A percentile compares a stretch with the other conserved stretches of the same genome.
Conservation (phyloP, 2,888 invertebrate genomes). For the Drosophila demipolita region DNA sequence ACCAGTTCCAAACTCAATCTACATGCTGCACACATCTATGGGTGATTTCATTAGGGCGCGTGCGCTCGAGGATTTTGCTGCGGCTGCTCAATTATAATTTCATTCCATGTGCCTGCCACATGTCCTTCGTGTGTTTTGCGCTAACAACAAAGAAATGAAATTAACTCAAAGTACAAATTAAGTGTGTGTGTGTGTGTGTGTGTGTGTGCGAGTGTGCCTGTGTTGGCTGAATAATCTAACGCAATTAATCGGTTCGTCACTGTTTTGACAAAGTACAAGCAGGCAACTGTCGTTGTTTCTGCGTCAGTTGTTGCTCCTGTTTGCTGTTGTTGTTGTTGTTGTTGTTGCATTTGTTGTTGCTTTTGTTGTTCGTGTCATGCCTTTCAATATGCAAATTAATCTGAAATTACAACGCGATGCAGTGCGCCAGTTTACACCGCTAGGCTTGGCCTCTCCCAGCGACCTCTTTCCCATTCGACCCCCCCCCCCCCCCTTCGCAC, state of each 20-base stretch:
- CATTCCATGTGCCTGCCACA: conserved; percentile 45
- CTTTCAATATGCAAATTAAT: conserved; percentile 76
- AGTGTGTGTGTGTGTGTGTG: conserved; percentile 19
- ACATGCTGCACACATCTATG: conserved; percentile 5
- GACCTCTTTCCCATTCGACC: not conserved
- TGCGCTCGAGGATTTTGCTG: conserved; percentile 66
- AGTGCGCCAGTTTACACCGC: conserved; percentile 34
- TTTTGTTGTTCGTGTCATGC: conserved; percentile 24
- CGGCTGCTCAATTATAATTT: conserved; percentile 75
- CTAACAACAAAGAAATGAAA: conserved; percentile 76
- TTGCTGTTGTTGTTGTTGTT: conserved; percentile 5
- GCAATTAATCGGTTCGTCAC: conserved; percentile 82
- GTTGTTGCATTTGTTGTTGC: conserved; percentile 20
- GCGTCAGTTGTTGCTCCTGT: conserved; percentile 27
- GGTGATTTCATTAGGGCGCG: conserved; percentile 66
- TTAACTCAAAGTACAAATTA: conserved; percentile 74
- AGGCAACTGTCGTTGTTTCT: conserved; percentile 51
- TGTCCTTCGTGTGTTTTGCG: conserved; percentile 64
- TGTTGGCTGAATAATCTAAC: conserved; percentile 71
- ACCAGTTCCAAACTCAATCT: not conserved
- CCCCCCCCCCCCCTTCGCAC: not conserved
- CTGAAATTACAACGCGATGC: conserved; percentile 63
- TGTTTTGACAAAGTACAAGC: conserved; percentile 69
- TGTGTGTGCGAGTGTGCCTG: conserved; percentile 33
- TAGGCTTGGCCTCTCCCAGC: conserved; percentile 16